Conservation (phyloP, 92 coral and sea anemone species). For the Isaurus tuberculatus region DNA sequence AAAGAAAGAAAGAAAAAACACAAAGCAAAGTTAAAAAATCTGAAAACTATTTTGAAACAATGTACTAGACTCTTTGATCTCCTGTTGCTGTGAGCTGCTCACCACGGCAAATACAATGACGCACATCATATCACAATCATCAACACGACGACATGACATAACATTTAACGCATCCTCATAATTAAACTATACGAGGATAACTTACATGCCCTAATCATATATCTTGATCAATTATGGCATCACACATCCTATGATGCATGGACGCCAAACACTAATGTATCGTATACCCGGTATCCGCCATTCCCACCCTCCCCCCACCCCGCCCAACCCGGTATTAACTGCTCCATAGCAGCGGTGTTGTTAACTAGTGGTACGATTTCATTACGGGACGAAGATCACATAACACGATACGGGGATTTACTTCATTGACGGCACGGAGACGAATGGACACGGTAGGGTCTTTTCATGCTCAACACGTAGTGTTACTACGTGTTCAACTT, state of each 20-base stretch:
- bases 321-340: slow-evolving; percentile 23
- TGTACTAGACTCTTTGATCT: neutral
- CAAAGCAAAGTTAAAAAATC: neutral
- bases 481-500: neutral
- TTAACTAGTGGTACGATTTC: slow-evolving; percentile 20
- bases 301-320: slow-evolving; percentile 29
- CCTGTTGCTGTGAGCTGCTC: neutral
- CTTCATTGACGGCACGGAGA: slow-evolving; percentile 47
- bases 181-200: slow-evolving; percentile 23
- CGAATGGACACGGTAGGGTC: slow-evolving; percentile 38
- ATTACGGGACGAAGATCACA: slow-evolving; percentile 41
- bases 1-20: neutral
- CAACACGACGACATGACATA: slow-evolving; percentile 44
- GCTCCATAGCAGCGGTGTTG: slow-evolving; percentile 10
- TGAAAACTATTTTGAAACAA: neutral
- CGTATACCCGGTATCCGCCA: slow-evolving; percentile 18
- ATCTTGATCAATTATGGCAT: slow-evolving; percentile 27
- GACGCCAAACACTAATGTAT: slow-evolving; percentile 1
- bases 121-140: slow-evolving; percentile 52
- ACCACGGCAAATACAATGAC: neutral
- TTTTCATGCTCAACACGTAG: slow-evolving; percentile 23
- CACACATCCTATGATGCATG: neutral
- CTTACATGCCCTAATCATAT: slow-evolving; percentile 31
- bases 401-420: slow-evolving; percentile 42
- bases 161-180: slow-evolving; percentile 38